Conservation (phyloP, 2,888 invertebrate genomes). For the Atethmia centrago region DNA sequence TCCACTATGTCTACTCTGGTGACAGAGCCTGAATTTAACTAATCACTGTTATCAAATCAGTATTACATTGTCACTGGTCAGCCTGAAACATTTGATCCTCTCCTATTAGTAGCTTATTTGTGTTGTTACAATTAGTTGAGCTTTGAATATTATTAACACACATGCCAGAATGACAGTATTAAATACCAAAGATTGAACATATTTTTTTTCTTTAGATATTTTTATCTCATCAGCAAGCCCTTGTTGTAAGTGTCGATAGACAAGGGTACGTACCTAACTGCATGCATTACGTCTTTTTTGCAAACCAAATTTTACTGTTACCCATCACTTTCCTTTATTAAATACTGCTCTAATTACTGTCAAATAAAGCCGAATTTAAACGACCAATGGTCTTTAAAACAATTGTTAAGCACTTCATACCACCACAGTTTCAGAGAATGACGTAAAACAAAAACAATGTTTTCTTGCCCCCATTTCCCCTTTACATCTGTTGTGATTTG, state of each 20-base stretch:
- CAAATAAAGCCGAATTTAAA: conserved; percentile 3
- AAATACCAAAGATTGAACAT: no score
- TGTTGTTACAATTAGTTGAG: neutral
- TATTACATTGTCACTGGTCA: conserved; percentile 8
- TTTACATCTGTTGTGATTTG: conserved; percentile 46
- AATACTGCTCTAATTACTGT: neutral
- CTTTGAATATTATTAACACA: conserved; percentile 16
- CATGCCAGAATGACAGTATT: neutral
- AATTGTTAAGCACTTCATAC: conserved; percentile 17
- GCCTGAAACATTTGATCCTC: conserved; percentile 21
- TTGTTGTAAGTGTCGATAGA: no score
- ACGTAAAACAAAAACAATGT: conserved; percentile 53
- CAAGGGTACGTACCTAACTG: no score
- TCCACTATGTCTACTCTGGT: conserved; percentile 1
- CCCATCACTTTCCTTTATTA: neutral
- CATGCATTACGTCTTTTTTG: no score
- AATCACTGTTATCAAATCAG: conserved; percentile 32
- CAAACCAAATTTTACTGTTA: no score
- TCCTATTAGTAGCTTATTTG: neutral
- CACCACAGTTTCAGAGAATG: conserved; percentile 42
- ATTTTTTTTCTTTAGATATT: no score
- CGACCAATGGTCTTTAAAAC: neutral
- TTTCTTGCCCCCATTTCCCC: conserved; percentile 44
- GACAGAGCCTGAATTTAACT: conserved; percentile 10
- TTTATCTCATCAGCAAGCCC: no score